Base-by-base conservation (phyloP, 2,113 vertebrate species). In the Castor canadensis region DNA sequence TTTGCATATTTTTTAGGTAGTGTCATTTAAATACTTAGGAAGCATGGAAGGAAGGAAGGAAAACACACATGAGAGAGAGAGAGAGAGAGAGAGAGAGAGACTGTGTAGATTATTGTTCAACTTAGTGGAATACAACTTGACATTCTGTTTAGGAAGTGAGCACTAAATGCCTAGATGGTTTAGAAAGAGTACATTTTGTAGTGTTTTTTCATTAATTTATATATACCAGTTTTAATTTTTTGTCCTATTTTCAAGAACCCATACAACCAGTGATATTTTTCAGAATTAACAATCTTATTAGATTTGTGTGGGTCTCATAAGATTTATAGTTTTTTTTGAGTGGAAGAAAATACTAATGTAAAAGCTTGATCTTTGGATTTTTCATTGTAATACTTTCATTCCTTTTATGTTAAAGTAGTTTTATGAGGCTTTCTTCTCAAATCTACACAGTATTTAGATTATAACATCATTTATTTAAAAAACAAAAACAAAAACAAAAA, bases 351-450 rank as follows among this genome's bases (percentile, higher is more conserved):
- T 38, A 15, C 2, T 10, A 35, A 35, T 54, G 3, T 19, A 47
- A 16, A 9, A 52, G 7, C 45, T 43, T 43, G 0, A 35, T 69
- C 30, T 77, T 92, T 89, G 56, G 1, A 24, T 54, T 47, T 95
- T 89, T 85, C 54, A 52, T 82, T 45, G 2, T 64, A 35, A 30
- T 81, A 58, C 86, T 96, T 72, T 89, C 86, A 95, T 95, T 85
- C 1, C 9, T 5, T 85, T 93, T 6, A 56, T 93, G 52, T 24
- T 95, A 60, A 38, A 49, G 12, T 88, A 56, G 1, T 47, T 66
- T 16, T 58, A 0, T 67, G 1, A 40, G 30, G 2, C 7, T 83
- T 95, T 73, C 26, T 73, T 67, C 47, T 12, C 67, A 19, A 45
- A 77, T 75, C 12, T n/a, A 20, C 6, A 4, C 20, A 40, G 1